Conservation (phyloP, 2,888 invertebrate genomes). For the Phoenoteleia sp. region DNA sequence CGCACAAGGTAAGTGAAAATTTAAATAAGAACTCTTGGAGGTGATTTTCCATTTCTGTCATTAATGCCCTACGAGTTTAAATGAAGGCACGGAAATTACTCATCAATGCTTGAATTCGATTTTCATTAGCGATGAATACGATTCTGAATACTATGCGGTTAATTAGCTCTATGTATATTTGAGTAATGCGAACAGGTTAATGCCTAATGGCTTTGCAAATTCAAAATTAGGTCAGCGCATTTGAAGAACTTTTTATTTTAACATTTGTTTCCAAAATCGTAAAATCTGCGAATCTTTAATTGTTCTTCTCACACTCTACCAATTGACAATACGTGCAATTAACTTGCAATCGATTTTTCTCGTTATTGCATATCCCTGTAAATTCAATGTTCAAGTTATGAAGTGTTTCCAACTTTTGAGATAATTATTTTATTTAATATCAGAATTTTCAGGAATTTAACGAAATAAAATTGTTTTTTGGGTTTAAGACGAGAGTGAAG, state of each 20-base stretch:
- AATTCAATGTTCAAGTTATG: no score
- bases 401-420: no score
- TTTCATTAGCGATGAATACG: constrained; percentile 77
- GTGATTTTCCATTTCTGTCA: constrained; percentile 35
- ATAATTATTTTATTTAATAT: no score
- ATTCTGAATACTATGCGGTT: constrained; percentile 78
- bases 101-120: constrained; percentile 63
- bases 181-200: constrained; percentile 80
- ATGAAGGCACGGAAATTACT: constrained; percentile 55
- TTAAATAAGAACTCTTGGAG: constrained; percentile 1
- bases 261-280: constrained; percentile 61
- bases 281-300: constrained; percentile 26
- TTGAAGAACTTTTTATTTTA: constrained; percentile 47
- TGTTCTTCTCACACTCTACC: background rate
- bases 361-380: background rate
- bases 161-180: constrained; percentile 82
- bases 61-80: constrained; percentile 39
- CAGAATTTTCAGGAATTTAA: no score
- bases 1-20: constrained; percentile 88
- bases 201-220: constrained; percentile 78
- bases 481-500: constrained; percentile 88
- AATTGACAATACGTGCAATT: constrained; percentile 20
- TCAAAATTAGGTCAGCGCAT: constrained; percentile 79
- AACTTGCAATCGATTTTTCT: constrained; percentile 22
- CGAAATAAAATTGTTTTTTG: no score